Conservation (phyloP, 2,888 invertebrate species). For the Cantharis lateralis region DNA sequence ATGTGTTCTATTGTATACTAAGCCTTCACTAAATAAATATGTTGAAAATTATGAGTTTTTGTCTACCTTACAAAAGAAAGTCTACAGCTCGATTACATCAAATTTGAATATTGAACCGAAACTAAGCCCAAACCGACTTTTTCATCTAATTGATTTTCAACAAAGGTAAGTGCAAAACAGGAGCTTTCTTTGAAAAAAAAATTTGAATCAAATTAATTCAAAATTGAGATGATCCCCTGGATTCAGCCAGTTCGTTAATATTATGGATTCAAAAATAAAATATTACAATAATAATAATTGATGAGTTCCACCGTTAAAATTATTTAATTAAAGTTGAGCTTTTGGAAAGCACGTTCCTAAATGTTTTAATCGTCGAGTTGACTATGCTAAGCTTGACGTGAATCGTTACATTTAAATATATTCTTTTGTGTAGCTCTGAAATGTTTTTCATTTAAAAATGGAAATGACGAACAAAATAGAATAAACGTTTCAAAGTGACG, state of each 20-base stretch:
- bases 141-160: background rate
- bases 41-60: conserved; percentile 13
- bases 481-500: conserved; percentile 1
- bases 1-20: conserved; percentile 41
- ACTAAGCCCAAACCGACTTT: background rate
- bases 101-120: background rate
- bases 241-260: background rate
- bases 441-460: conserved; percentile 10
- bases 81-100: background rate
- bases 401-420: conserved; percentile 18
- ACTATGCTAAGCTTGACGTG: conserved; percentile 14
- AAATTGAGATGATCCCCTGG: background rate
- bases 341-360: conserved; percentile 27
- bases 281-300: background rate
- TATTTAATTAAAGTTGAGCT: conserved; percentile 26
- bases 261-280: background rate
- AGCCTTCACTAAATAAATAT: conserved; percentile 29
- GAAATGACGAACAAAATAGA: background rate
- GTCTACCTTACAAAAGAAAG: background rate
- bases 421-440: conserved; percentile 16
- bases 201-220: background rate
- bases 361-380: conserved; percentile 34
- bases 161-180: background rate
- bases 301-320: conserved; percentile 6
- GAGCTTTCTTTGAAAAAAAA: background rate